Conservation (phyloP, 2,113 vertebrate species). For the Psilopogon haemacephalus region DNA sequence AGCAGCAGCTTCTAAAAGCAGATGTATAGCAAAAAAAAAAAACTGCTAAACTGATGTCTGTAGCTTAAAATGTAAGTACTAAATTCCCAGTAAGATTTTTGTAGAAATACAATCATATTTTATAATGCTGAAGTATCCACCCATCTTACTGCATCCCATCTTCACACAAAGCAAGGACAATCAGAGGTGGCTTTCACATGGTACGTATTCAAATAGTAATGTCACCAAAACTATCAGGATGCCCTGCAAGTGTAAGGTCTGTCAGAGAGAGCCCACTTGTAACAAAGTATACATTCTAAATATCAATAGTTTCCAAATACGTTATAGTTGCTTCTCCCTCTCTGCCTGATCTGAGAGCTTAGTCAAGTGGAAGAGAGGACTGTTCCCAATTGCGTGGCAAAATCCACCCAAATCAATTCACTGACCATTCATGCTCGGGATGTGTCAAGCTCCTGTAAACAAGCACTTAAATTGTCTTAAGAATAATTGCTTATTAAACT, state of each 20-base stretch:
- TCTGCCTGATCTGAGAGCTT: fast-evolving
- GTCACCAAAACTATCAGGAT: not conserved
- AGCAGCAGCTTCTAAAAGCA: not conserved
- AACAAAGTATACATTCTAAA: not conserved
- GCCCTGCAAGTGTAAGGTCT: not conserved
- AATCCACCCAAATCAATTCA: not conserved
- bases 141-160: not conserved
- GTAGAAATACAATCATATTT: not conserved
- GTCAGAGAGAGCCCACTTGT: not conserved
- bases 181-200: fast-evolving
- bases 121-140: not conserved
- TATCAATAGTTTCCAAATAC: not conserved
- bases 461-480: not conserved
- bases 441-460: not conserved
- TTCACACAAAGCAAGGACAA: not conserved
- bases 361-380: fast-evolving
- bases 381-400: fast-evolving
- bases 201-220: not conserved
- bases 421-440: fast-evolving
- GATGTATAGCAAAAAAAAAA: not conserved
- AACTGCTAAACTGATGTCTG: not conserved
- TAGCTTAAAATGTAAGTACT: not conserved
- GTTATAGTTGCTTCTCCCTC: not conserved
- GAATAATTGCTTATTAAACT: not conserved
- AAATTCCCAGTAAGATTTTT: not conserved